A percentile compares a stretch with the other conserved stretches of the same genome.
Evolutionary conservation across 2,888 invertebrate genomes (phyloP).

Genomic region (Cheilosia vulpina): DNA sequence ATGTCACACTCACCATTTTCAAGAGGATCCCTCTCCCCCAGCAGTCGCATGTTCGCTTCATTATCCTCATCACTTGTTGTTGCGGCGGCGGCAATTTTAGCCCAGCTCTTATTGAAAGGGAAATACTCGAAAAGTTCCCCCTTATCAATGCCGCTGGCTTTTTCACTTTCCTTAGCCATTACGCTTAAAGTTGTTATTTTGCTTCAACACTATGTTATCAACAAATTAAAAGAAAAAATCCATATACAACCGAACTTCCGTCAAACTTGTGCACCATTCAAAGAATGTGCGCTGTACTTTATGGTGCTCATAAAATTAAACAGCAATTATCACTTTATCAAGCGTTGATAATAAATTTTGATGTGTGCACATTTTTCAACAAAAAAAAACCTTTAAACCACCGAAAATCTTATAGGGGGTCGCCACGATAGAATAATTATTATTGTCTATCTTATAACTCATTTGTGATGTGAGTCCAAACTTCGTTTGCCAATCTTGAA

Average conservation of each 20-base stretch:
- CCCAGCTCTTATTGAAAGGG: conserved; percentile 57
- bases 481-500: conserved; percentile 26
- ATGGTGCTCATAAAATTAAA: conserved; percentile 25
- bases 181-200: not conserved
- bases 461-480: conserved; percentile 17
- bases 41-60: conserved; percentile 43
- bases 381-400: not conserved
- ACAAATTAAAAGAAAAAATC: not conserved
- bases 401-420: not conserved
- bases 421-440: conserved; percentile 8
- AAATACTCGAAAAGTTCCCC: conserved; percentile 57
- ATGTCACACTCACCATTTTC: conserved; percentile 42
- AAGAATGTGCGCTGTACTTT: conserved; percentile 2
- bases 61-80: conserved; percentile 35
- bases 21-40: conserved; percentile 22
- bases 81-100: conserved; percentile 11
- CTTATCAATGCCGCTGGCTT: conserved; percentile 18
- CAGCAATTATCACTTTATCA: conserved; percentile 15
- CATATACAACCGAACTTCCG: conserved; percentile 24
- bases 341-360: not conserved
- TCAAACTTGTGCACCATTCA: conserved; percentile 21
- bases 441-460: conserved; percentile 10
- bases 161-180: conserved; percentile 48
- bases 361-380: not conserved
- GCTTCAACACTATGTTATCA: conserved; percentile 1